Base-by-base conservation (phyloP, 2,888 invertebrate genomes). In the Cephus nigrinus region DNA sequence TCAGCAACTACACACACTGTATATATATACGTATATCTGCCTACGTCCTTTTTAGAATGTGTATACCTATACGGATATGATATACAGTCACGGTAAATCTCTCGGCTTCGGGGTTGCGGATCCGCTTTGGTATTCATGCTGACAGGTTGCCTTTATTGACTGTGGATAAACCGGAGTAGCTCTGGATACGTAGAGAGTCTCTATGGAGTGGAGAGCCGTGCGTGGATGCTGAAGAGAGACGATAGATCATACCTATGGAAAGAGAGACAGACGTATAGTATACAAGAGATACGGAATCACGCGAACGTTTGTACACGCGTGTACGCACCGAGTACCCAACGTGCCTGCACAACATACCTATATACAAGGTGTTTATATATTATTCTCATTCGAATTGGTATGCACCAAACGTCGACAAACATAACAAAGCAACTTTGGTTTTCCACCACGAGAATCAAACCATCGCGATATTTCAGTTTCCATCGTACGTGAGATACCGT, bases 101-200 rank as follows among this genome's bases (percentile, higher is more conserved):
- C 36, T 68, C 79, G 79, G 76, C 76, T 76, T 75, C 35, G 79
- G 82, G 79, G 75, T 80, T 82, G 79, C 77, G 76, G 76, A 81
- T 82, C 81, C 83, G 86, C 82, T 87, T 89, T 87, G 87, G 88
- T 87, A 89, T 89, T 89, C 89, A 87, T 85, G 88, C 89, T 86
- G 89, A 88, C 89, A 89, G 88, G 84, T 86, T 86, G 86, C 84
- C 87, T 88, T 89, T 90, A 90, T 90, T 90, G 90, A 89, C 89
- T 88, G 86, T 86, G 87, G 87, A 88, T 88, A 88, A 87, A 88
- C 86, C 86, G 78, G 71, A 71, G 71, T 71, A 31, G 71, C 71
- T 55, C 55, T 55, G 55, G 55, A 55, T 55, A 55, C 55, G 55
- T 55, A 55, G 55, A 23, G 40, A 55, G 40, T 40, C 55, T 55